Evolutionary conservation across 2,888 invertebrate species (phyloP), one percentile per base, ranked within the genome.

Genomic region (Diarsia rubi): DNA sequence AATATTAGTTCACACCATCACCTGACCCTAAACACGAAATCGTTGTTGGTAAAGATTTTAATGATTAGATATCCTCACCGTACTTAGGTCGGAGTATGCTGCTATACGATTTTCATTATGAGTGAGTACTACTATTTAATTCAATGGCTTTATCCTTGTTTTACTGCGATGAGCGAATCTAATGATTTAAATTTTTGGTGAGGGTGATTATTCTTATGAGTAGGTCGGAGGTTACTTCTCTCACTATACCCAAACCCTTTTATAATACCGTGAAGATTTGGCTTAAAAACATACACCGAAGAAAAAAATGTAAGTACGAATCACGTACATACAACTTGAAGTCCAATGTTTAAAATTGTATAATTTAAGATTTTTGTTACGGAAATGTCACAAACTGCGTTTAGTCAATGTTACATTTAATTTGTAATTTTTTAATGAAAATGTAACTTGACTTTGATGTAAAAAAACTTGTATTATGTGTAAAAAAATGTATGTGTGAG

Each of bases 361-460:
- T 49, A 16, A 54, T 52, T 24, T 76, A 64, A 67, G 59, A 68
- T 57, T 69, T 72, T 49, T 73, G 49, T 70, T 69, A 72, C 49
- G 47, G 68, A 71, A 78, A 63, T 79, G 87, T 86, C 87, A 86
- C 86, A 85, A 87, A 85, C 16, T 69, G 69, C 27, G 60, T 77
- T 49, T 31, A 49, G 71, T 65, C 81, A 71, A 63, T 54, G 62
- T 73, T 78, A 75, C 42, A 66, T 62, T 72, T 75, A 69, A 16
- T 57, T 63, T 83, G 79, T 82, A 67, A 64, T 59, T 62, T 57
- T 11, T 62, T n/a, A 12, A 8, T 42, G n/a, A 31, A 57, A 57
- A 37, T 82, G 60, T 84, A 69, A 75, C 66, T 59, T 78, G n/a
- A 14, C 31, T 67, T 62, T 45, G 21, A 52, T 59, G 31, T 65